Conservation (phyloP, 2,888 invertebrate genomes). For the Trichopoda pennipes region DNA sequence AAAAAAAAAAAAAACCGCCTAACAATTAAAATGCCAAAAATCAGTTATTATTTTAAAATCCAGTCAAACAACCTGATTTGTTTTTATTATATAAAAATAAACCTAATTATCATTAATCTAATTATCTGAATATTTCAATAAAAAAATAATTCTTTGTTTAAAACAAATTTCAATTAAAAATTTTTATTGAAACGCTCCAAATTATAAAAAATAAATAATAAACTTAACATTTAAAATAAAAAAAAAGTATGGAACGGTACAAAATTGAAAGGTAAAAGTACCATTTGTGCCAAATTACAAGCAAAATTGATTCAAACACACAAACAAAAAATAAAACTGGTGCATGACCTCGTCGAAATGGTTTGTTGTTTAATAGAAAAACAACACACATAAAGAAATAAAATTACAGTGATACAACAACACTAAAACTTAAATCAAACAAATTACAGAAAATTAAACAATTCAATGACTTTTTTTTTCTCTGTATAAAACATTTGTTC, state of each 20-base stretch:
- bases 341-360: slow-evolving; percentile 66
- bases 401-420: slow-evolving; percentile 14
- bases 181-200: background rate
- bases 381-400: background rate
- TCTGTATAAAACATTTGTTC: slow-evolving; percentile 55
- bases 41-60: too few relatives aligned
- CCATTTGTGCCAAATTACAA: slow-evolving; percentile 8
- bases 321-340: slow-evolving; percentile 46
- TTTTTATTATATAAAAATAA: too few relatives aligned
- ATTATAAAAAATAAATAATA: background rate
- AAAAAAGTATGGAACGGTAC: background rate
- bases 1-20: too few relatives aligned
- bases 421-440: slow-evolving; percentile 36
- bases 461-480: slow-evolving; percentile 48
- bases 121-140: too few relatives aligned
- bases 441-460: slow-evolving; percentile 47
- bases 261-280: slow-evolving; percentile 40
- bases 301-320: slow-evolving; percentile 4
- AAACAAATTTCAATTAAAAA: background rate
- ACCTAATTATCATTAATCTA: too few relatives aligned
- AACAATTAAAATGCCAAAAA: too few relatives aligned
- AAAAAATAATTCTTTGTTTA: too few relatives aligned
- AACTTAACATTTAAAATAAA: slow-evolving; percentile 11
- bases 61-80: too few relatives aligned
- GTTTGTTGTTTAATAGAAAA: slow-evolving; percentile 22